Conservation (phyloP, 2,797 vertebrate species). For the Liasis olivaceus region DNA sequence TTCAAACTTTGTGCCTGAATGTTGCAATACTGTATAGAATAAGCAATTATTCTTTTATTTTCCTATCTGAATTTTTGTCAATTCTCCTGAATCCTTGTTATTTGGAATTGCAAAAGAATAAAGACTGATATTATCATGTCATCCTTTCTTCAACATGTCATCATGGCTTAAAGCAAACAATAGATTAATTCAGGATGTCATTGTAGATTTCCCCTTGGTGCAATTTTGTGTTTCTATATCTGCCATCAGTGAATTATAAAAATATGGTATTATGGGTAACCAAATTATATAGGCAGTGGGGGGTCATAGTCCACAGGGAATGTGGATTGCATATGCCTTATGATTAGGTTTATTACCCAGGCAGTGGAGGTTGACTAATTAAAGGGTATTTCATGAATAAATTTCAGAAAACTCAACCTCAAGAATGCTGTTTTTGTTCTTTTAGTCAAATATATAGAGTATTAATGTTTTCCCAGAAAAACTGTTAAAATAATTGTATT, state of each 20-base stretch:
- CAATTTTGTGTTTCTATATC: not conserved
- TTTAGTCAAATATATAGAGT: not conserved
- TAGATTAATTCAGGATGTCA: not conserved
- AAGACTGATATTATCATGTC: not conserved
- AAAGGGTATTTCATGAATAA: not conserved
- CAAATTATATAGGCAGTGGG: not conserved
- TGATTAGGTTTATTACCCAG: not conserved
- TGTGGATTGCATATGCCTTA: too few relatives aligned
- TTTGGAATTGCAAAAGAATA: conserved; percentile 25
- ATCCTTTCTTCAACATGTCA: not conserved
- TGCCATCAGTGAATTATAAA: not conserved
- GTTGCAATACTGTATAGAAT: not conserved
- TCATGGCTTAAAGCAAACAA: not conserved
- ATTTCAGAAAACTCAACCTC: not conserved
- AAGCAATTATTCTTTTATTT: not conserved
- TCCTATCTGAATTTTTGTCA: conserved; percentile 11
- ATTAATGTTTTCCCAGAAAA: not conserved
- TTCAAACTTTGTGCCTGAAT: not conserved
- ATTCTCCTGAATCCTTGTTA: not conserved
- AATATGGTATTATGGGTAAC: not conserved
- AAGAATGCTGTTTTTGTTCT: not conserved
- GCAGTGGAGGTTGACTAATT: not conserved
- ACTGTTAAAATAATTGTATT: not conserved
- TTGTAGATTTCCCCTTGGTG: not conserved
- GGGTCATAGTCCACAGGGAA: not conserved